Conservation (phyloP, 2,113 vertebrate species). For the Emydocephalus ijimae region DNA sequence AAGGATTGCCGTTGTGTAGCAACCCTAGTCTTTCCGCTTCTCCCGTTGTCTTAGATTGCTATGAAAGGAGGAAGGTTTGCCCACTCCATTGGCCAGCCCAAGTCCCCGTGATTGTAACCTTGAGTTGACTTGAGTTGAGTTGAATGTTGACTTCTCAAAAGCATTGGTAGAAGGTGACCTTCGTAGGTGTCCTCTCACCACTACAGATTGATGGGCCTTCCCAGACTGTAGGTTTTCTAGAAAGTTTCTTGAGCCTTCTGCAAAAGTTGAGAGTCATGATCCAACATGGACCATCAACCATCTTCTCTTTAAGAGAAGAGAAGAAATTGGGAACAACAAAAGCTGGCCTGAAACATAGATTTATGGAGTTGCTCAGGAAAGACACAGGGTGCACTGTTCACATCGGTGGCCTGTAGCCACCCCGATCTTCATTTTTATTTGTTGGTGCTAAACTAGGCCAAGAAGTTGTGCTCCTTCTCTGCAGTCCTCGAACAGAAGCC, state of each 20-base stretch:
- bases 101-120: too few species aligned
- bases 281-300: not conserved
- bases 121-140: too few species aligned
- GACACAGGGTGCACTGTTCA: not conserved
- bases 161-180: not conserved
- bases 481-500: not conserved
- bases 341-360: too few species aligned
- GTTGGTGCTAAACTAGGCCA: not conserved
- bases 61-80: not conserved
- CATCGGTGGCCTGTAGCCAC: not conserved
- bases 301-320: not conserved
- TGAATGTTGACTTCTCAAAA: not conserved
- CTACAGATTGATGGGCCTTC: not conserved
- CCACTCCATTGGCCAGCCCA: not conserved
- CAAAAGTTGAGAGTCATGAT: not conserved
- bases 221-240: not conserved
- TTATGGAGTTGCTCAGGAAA: not conserved
- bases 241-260: not conserved
- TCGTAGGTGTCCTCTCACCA: not conserved
- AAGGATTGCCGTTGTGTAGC: not conserved
- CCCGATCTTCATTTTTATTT: not conserved
- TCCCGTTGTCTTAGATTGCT: not conserved
- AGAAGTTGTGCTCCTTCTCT: not conserved
- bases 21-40: fast-evolving
- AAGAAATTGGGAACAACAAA: not conserved